phyloP scores from a whole-genome alignment of 1,140 invertebrate species.

The Bombus soroeensis region DNA sequence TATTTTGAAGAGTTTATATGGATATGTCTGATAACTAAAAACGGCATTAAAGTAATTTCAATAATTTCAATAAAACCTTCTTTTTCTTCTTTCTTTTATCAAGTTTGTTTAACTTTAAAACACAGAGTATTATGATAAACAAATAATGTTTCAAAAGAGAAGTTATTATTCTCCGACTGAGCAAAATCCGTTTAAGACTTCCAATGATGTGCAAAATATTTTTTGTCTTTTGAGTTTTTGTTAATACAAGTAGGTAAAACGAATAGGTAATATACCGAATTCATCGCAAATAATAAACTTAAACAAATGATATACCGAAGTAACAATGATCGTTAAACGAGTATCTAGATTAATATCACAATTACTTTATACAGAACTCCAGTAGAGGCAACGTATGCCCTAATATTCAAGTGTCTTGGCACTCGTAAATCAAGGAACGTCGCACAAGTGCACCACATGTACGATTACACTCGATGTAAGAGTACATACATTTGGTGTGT shows the following conservation, averaged over 20 bases:
- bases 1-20: neutral
- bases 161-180: no score
- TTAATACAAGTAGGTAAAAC: no score
- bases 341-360: neutral
- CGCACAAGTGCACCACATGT: constrained; percentile 36
- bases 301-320: no score
- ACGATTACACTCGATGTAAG: constrained; percentile 11
- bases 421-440: constrained; percentile 21
- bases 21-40: neutral
- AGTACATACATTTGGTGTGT: constrained; percentile 39
- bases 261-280: no score
- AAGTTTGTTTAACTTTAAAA: no score
- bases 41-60: neutral
- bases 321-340: neutral
- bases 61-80: neutral
- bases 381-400: neutral
- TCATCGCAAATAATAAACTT: no score
- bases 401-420: neutral
- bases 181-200: no score
- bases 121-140: no score
- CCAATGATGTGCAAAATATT: no score
- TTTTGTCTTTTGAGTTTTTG: no score
- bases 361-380: neutral
- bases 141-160: no score
- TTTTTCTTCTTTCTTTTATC: neutral